Evolutionary conservation across 1,140 invertebrate genomes (phyloP).

Genomic region (Drosophila ercepeae): DNA sequence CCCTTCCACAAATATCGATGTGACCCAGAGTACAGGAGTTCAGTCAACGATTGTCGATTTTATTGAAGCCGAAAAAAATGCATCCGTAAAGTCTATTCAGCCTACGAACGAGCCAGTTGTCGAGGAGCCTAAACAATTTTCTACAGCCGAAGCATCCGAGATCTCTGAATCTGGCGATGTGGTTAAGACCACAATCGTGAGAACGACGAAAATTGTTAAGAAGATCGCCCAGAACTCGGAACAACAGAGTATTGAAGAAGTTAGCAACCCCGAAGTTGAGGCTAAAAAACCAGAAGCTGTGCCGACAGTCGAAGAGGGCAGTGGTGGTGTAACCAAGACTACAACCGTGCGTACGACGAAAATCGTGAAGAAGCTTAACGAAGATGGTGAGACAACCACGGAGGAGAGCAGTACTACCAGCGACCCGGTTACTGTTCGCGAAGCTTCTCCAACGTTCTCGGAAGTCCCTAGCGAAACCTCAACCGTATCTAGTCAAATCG

Average conservation of each 20-base stretch:
- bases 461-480: slow-evolving; percentile 73
- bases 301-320: slow-evolving; percentile 21
- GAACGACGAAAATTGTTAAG: slow-evolving; percentile 78
- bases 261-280: slow-evolving; percentile 4
- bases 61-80: slow-evolving; percentile 45
- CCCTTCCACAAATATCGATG: background rate
- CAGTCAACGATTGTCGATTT: slow-evolving; percentile 55
- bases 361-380: slow-evolving; percentile 69
- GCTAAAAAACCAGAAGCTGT: background rate
- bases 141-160: background rate
- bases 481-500: slow-evolving; percentile 75
- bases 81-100: slow-evolving; percentile 5
- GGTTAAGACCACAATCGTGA: slow-evolving; percentile 75
- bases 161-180: slow-evolving; percentile 52
- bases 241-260: slow-evolving; percentile 17
- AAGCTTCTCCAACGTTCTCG: slow-evolving; percentile 60
- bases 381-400: slow-evolving; percentile 67
- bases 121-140: slow-evolving; percentile 1
- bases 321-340: slow-evolving; percentile 74
- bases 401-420: slow-evolving; percentile 63
- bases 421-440: slow-evolving; percentile 65
- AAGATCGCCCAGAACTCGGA: slow-evolving; percentile 72
- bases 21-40: background rate
- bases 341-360: slow-evolving; percentile 78
- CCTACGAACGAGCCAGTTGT: slow-evolving; percentile 1